Conservation (phyloP, 2,797 vertebrate genomes). For the Falco berigora region DNA sequence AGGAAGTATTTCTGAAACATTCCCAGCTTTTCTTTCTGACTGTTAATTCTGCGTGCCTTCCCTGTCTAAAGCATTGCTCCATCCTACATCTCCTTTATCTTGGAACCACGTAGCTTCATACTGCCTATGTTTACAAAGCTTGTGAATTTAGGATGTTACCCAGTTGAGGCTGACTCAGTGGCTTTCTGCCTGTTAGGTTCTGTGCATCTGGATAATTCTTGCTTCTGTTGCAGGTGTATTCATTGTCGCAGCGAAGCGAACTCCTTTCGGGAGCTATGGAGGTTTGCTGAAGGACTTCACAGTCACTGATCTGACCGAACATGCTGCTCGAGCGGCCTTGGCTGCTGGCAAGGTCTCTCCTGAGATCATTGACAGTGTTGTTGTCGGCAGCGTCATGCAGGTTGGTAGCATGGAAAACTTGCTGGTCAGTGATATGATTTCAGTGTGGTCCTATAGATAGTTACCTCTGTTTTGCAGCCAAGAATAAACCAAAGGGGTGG, state of each 20-base stretch:
- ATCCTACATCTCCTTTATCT: not conserved
- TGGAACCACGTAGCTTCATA: rapidly evolving
- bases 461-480: not conserved
- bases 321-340: constrained; percentile 85
- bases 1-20: not conserved
- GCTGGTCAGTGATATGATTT: not conserved
- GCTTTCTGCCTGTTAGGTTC: too few relatives aligned
- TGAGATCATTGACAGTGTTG: constrained; percentile 86
- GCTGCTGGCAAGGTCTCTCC: constrained; percentile 84
- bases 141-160: not conserved
- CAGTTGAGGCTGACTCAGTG: rapidly evolving
- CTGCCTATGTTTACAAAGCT: rapidly evolving
- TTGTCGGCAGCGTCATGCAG: constrained; percentile 92
- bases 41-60: rapidly evolving
- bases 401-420: constrained; percentile 59
- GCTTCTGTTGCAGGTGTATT: constrained; percentile 81
- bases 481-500: not conserved
- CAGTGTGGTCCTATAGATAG: not conserved
- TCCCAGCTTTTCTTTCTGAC: not conserved
- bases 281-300: constrained; percentile 88
- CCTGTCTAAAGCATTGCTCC: not conserved
- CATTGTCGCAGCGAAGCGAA: constrained; percentile 92
- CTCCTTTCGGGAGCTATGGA: constrained; percentile 90
- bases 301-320: constrained; percentile 85
- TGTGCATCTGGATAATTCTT: not conserved